A percentile compares a stretch with the other conserved stretches of the same genome.
Evolutionary conservation across 2,797 vertebrate genomes (phyloP).

Genomic region (Oreortyx pictus): DNA sequence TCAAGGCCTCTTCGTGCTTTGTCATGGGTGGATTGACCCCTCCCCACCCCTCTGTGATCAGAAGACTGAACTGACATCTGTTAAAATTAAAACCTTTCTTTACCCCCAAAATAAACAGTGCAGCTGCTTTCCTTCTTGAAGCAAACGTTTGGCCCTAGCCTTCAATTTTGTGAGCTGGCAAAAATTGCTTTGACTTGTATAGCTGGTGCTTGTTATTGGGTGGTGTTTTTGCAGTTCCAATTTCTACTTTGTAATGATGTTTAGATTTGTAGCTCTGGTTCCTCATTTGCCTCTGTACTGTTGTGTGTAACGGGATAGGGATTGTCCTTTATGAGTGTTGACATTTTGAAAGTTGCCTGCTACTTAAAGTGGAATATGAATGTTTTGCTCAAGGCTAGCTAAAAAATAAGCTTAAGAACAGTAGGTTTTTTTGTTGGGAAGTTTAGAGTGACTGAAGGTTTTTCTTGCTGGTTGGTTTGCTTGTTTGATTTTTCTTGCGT

Average conservation of each 20-base stretch:
- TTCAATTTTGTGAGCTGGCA: background rate
- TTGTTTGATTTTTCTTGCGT: background rate
- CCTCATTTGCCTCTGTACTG: background rate
- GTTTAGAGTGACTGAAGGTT: background rate
- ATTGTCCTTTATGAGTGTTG: background rate
- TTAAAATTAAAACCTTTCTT: background rate
- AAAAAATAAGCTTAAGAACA: background rate
- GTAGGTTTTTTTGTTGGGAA: background rate
- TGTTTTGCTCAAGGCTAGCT: background rate
- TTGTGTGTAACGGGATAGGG: background rate
- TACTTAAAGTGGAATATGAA: background rate
- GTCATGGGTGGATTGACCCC: background rate
- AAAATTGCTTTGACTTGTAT: background rate
- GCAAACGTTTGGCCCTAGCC: background rate
- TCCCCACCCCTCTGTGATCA: fast-evolving
- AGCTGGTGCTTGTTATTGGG: background rate
- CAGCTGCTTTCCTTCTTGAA: background rate
- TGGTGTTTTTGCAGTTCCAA: background rate
- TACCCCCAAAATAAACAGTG: background rate
- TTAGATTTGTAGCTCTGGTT: conserved; percentile 18
- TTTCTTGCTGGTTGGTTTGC: background rate
- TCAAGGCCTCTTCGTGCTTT: background rate
- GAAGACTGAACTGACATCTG: background rate
- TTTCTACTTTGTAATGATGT: background rate
- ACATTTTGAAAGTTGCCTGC: background rate